Evolutionary conservation across 2,113 vertebrate species (phyloP), one percentile per base, ranked within the genome.

Genomic region (Eolophus roseicapilla): DNA sequence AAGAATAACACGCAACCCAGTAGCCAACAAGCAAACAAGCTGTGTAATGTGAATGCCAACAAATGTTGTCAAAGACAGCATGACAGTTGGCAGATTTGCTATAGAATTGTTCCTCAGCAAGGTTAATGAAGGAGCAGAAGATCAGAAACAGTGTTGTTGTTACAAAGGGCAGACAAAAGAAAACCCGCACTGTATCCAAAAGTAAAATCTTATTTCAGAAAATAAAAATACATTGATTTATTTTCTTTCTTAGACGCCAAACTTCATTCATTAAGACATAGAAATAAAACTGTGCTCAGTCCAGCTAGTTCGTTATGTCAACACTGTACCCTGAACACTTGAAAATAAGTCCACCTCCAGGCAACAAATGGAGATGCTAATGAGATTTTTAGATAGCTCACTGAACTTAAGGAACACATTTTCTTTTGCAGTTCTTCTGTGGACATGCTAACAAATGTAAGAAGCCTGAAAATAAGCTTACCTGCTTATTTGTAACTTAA

Each of bases 1-100:
- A 86, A 41, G 3, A 23, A 2, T 2, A 6, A 3, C 44, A 21
- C 6, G 39, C 8, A 50, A 35, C 2, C 7, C 11, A 10, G 10
- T 28, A 87, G 13, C 12, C 41, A 95, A 55, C 5, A 55, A 69
- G 17, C 9, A 83, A 82, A 76, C 9, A 68, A 84, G 60, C 5
- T 7, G 3, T 37, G 44, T 35, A 35, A 35, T 6, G 3, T 39
- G n/a, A 68, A 68, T 64, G 63, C 4, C 3, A 69, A 33, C 4
- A 7, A 87, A 33, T 46, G 10, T 33, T 82, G 39, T 68, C 31
- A 77, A 73, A 47, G 29, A 9, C 10, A 84, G 4, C 3, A 52
- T 33, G 29, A 16, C 7, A 44, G 8, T 49, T 44, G 6, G 12
- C 17, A 64, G 47, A 41, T 53, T 88, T 59, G 1, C 10, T 64